These are phyloP conservation scores for Colostygia pectinataria DNA, from an alignment of 2,888 invertebrate species.

Conservation along the genomic window DNA sequence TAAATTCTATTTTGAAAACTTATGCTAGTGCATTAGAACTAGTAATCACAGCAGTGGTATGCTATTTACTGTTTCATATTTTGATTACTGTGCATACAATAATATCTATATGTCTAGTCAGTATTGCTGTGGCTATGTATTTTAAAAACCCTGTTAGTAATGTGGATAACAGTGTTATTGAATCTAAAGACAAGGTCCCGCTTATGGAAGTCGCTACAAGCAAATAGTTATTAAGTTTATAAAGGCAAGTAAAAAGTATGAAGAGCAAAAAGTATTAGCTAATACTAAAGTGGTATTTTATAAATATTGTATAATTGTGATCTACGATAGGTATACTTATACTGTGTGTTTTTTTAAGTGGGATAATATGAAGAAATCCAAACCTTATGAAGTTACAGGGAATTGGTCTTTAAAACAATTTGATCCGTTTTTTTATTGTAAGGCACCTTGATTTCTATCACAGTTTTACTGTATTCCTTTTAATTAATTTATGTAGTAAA, in stretches of 20 bases:
- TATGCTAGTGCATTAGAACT: conserved; percentile 97
- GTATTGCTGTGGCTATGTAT: conserved; percentile 92
- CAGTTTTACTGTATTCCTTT: too few species aligned
- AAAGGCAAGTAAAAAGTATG: too few species aligned
- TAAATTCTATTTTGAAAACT: conserved; percentile 97
- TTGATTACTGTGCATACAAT: conserved; percentile 92
- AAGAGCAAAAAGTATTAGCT: too few species aligned
- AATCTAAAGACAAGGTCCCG: conserved; percentile 53
- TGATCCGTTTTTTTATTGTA: too few species aligned
- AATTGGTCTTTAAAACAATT: too few species aligned
- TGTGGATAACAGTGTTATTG: conserved; percentile 32
- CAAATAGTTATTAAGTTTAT: conserved; percentile 21
- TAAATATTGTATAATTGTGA: background rate
- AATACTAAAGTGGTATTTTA: background rate
- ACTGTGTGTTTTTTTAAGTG: too few species aligned
- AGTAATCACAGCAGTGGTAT: conserved; percentile 93
- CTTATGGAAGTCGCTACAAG: conserved; percentile 54
- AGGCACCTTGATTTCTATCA: too few species aligned
- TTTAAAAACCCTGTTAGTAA: conserved; percentile 94
- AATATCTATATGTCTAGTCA: conserved; percentile 91
- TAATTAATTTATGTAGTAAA: too few species aligned
- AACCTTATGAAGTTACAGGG: too few species aligned
- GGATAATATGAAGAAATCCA: too few species aligned
- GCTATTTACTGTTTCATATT: conserved; percentile 93
- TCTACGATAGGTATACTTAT: too few species aligned